Conservation (phyloP, 2,888 invertebrate genomes). For the Tenthredo amoena region DNA sequence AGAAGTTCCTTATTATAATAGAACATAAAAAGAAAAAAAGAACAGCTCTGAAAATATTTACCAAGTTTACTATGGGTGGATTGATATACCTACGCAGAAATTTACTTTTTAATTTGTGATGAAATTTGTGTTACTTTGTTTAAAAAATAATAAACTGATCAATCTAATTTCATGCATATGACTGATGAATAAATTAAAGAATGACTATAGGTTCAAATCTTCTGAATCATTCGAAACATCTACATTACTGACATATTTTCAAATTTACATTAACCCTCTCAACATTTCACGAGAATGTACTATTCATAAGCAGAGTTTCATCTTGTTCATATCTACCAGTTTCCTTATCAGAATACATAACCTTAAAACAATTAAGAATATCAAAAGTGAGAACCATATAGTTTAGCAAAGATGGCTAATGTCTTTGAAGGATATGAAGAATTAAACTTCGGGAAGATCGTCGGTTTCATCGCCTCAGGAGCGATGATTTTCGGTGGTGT, state of each 20-base stretch:
- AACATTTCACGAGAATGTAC: background rate
- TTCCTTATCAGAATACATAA: conserved; percentile 34
- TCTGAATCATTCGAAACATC: background rate
- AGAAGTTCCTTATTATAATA: background rate
- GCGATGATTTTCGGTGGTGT: conserved; percentile 98
- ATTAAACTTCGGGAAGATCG: conserved; percentile 87
- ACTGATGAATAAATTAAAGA: background rate
- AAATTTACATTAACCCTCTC: background rate
- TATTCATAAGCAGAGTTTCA: background rate
- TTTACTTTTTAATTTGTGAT: background rate
- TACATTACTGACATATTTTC: background rate
- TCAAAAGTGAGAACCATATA: background rate
- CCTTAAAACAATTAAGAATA: conserved; percentile 31
- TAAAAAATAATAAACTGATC: background rate
- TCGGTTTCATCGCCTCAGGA: conserved; percentile 89
- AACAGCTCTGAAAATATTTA: background rate
- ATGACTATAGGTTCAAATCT: background rate
- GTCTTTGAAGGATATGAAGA: conserved; percentile 74
- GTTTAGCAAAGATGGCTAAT: conserved; percentile 36
- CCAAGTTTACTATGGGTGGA: background rate
- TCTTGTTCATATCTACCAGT: background rate
- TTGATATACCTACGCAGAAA: background rate
- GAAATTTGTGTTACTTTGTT: background rate
- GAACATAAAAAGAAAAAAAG: background rate
- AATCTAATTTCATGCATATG: background rate